Conservation (phyloP, 2,113 vertebrate species). For the Cochlearius cochlearius region DNA sequence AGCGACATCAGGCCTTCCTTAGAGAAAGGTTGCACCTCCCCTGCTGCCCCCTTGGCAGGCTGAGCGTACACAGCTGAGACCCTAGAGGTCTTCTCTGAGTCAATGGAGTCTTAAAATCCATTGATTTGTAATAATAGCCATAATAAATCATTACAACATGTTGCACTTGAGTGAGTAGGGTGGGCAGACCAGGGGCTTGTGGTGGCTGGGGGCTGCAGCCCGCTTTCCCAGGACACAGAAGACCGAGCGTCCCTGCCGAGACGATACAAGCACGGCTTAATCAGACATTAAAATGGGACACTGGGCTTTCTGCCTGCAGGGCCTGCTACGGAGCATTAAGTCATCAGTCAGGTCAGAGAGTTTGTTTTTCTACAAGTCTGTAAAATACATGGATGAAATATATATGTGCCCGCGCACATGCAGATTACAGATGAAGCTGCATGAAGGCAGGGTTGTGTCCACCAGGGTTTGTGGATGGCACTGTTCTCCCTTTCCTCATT, state of each 20-base stretch:
- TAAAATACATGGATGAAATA: not conserved
- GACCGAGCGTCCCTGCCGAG: rapidly evolving
- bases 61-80: rapidly evolving
- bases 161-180: not conserved
- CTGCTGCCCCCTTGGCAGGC: not conserved
- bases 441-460: not conserved
- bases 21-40: not conserved
- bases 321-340: not conserved
- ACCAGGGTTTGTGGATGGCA: not conserved
- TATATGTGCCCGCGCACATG: not conserved
- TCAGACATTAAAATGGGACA: not conserved
- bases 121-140: not conserved
- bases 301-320: not conserved
- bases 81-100: not conserved
- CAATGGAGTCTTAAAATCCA: not conserved
- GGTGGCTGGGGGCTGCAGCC: not conserved
- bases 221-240: not conserved
- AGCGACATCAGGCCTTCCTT: not conserved
- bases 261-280: not conserved
- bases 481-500: not conserved
- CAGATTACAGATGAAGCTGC: not conserved
- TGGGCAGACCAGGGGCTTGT: rapidly evolving
- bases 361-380: not conserved
- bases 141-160: not conserved
- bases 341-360: not conserved